These are phyloP conservation scores for Pyrocephalus nanus DNA, from an alignment of 2,797 vertebrate species.

Conservation along the genomic window DNA sequence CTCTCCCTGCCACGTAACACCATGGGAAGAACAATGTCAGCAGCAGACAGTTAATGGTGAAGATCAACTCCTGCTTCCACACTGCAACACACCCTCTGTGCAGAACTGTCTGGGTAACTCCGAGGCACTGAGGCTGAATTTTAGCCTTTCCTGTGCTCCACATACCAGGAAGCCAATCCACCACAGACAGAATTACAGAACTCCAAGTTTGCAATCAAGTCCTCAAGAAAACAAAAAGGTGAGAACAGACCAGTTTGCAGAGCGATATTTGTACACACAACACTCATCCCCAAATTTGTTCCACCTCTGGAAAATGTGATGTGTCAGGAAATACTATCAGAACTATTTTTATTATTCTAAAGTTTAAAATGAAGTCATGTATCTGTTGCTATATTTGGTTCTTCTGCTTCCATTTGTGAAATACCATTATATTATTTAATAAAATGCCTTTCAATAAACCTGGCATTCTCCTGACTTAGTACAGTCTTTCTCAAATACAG, in stretches of 20 bases:
- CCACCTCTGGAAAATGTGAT: neutral
- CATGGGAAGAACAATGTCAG: rapidly evolving
- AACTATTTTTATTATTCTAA: neutral
- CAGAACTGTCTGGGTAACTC: neutral
- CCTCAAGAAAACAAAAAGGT: neutral
- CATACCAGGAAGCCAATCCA: neutral
- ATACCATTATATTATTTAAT: neutral
- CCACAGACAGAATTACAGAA: neutral
- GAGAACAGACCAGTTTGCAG: neutral
- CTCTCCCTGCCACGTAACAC: neutral
- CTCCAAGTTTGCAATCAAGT: neutral
- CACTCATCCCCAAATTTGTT: neutral
- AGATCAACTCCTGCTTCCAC: neutral
- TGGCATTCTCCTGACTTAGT: neutral
- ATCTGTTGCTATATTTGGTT: neutral
- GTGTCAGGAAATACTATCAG: neutral
- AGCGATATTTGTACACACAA: neutral
- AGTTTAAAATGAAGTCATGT: neutral
- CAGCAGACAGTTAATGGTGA: neutral
- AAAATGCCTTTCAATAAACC: neutral
- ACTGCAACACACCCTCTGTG: rapidly evolving
- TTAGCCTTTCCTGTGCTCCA: neutral
- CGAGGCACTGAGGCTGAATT: neutral
- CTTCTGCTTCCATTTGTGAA: neutral
- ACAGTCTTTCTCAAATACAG: neutral